A percentile compares a stretch with the other conserved stretches of the same genome.
Evolutionary conservation across 2,888 invertebrate genomes (phyloP).

Genomic region (Callyntrura sp.): DNA sequence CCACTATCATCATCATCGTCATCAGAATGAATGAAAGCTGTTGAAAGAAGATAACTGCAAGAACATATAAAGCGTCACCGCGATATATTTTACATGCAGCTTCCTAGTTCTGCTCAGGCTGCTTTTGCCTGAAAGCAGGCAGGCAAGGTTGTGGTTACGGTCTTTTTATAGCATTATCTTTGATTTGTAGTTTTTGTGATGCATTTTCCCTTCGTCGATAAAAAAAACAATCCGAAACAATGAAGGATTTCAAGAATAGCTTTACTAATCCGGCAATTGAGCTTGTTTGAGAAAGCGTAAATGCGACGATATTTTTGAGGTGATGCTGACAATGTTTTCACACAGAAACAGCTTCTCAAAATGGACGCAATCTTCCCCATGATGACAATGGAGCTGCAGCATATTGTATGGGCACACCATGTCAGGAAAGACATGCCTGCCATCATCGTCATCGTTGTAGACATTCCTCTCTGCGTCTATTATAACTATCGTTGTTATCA

Average conservation of each 20-base stretch:
- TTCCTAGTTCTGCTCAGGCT: not conserved
- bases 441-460: not conserved
- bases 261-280: constrained; percentile 27
- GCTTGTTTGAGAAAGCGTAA: constrained; percentile 52
- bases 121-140: not conserved
- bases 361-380: constrained; percentile 16
- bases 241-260: constrained; percentile 23
- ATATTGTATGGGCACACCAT: not conserved
- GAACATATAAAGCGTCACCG: not conserved
- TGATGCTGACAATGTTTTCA: constrained; percentile 7
- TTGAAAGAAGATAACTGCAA: not conserved
- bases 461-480: not conserved
- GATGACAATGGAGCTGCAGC: not conserved
- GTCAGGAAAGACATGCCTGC: not conserved
- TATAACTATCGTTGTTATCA: constrained; percentile 4
- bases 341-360: constrained; percentile 34
- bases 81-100: not conserved
- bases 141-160: constrained; percentile 48
- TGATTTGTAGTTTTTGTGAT: not conserved
- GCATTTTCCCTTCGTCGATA: not conserved
- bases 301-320: constrained; percentile 1
- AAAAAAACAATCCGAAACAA: constrained; percentile 28
- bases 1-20: not conserved
- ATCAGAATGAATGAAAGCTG: constrained; percentile 33
- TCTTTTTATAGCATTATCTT: constrained; percentile 23